These are phyloP conservation scores for Aphelinus atriplicis DNA, from an alignment of 1,140 invertebrate genomes.

Conservation along the genomic window DNA sequence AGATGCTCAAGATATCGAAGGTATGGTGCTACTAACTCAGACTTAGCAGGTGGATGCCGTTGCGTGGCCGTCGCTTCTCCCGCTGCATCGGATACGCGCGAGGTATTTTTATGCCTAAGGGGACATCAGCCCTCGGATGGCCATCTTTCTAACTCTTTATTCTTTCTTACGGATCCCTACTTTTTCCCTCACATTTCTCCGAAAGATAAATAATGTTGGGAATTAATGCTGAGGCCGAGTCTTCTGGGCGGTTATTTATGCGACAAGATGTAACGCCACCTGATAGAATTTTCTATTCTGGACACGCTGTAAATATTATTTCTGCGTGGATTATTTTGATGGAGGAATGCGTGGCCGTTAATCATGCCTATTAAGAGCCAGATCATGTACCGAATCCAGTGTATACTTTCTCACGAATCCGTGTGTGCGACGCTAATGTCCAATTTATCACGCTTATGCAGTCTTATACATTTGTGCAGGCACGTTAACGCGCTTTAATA, in stretches of 20 bases:
- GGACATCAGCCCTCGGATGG: slow-evolving; percentile 2
- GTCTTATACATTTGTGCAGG: not conserved
- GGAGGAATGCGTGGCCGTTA: not conserved
- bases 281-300: slow-evolving; percentile 6
- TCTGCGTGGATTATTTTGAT: slow-evolving; percentile 1
- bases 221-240: not conserved
- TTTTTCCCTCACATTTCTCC: no score
- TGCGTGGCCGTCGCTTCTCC: not conserved
- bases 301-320: slow-evolving; percentile 15
- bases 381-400: slow-evolving; percentile 15
- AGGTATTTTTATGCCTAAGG: slow-evolving; percentile 29
- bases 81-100: not conserved
- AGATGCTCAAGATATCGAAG: slow-evolving; percentile 37
- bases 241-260: no score
- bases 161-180: not conserved
- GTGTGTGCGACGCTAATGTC: slow-evolving; percentile 10
- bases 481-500: slow-evolving; percentile 10
- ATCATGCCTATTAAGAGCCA: not conserved
- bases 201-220: not conserved
- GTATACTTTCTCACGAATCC: not conserved
- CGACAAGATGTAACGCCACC: no score
- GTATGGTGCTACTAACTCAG: slow-evolving; percentile 35
- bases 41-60: slow-evolving; percentile 32
- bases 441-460: slow-evolving; percentile 26
- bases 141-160: slow-evolving; percentile 6